Evolutionary conservation across 2,888 invertebrate species (phyloP), one percentile per base, ranked within the genome.

Genomic region (Xylota sylvarum): DNA sequence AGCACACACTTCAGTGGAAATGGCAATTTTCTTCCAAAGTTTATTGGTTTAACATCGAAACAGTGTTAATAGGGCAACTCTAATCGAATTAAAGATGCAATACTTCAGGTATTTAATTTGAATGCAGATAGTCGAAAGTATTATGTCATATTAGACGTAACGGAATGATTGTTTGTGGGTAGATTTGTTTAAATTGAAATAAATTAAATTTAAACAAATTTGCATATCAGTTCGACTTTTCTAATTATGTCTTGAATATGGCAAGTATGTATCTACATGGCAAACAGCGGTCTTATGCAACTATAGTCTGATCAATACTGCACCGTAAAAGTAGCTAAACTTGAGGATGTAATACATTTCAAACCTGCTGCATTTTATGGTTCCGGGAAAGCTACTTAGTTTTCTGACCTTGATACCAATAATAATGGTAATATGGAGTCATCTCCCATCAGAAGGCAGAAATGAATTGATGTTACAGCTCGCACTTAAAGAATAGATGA

Each of bases 51-150:
- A 35, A 9, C 56, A 30, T 55, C n/a, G 32, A 32, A 55, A n/a
- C 55, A 14, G 32, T 55, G 55, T 32, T 32, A 55, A 55, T 55
- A 7, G 55, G 30, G 30, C n/a, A 14, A 32, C n/a, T 17, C 14
- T 37, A 17, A 58, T 32, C 35, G 35, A 32, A 35, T 58, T 58
- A 17, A 17, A 32, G 56, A 35, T 58, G 30, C 55, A 55, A 23
- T 10, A 23, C 23, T 23, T 4, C 10, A 50, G 10, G 10, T 12
- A 23, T 19, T 19, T 19, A 4, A 23, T 10, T 23, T 12, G 2
- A 23, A 50, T 23, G 12, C 23, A 19, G 23, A 50, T 10, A 23
- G 19, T 23, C 10, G 19, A 50, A 19, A 12, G 12, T 50, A 23
- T 50, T 50, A 50, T 50, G 50, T 50, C 50, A 50, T 10, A 23